A percentile compares a stretch with the other conserved stretches of the same genome.
These are phyloP conservation scores for Carapus acus DNA, from an alignment of 2,797 vertebrate species.

Conservation along the genomic window DNA sequence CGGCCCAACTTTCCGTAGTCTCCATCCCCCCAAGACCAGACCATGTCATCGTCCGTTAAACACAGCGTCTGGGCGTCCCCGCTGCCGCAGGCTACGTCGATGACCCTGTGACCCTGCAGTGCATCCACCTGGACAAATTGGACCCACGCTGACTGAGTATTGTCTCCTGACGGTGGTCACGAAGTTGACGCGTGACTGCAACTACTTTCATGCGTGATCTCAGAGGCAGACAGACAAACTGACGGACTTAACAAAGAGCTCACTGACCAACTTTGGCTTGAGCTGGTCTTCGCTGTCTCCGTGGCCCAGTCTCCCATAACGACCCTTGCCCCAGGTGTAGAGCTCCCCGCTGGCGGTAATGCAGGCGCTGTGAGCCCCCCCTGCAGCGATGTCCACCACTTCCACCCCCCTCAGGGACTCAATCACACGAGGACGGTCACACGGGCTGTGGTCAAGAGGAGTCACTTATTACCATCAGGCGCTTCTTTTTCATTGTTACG, in stretches of 20 bases:
- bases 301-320: slow-evolving; percentile 93
- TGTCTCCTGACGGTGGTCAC: not conserved
- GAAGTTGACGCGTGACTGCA: not conserved
- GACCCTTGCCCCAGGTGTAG: slow-evolving; percentile 97
- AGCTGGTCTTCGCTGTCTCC: slow-evolving; percentile 98
- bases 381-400: slow-evolving; percentile 93
- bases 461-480: not conserved
- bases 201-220: too few relatives aligned
- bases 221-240: too few relatives aligned
- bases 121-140: slow-evolving; percentile 84
- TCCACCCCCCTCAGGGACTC: slow-evolving; percentile 94
- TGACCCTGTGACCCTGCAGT: slow-evolving; percentile 92
- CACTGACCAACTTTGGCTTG: slow-evolving; percentile 90
- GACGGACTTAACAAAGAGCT: too few relatives aligned
- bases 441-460: slow-evolving; percentile 75
- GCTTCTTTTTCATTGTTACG: slow-evolving; percentile 1
- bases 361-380: slow-evolving; percentile 95
- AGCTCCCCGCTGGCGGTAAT: slow-evolving; percentile 94
- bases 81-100: slow-evolving; percentile 94
- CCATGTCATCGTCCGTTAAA: slow-evolving; percentile 94
- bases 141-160: slow-evolving; percentile 13
- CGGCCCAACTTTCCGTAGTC: slow-evolving; percentile 97
- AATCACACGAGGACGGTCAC: slow-evolving; percentile 94
- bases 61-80: slow-evolving; percentile 96
- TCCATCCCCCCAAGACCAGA: slow-evolving; percentile 99